Evolutionary conservation across 35 echinoderm and acorn worm genomes (phyloP).

Genomic region (Heliocidaris erythrogramma): DNA sequence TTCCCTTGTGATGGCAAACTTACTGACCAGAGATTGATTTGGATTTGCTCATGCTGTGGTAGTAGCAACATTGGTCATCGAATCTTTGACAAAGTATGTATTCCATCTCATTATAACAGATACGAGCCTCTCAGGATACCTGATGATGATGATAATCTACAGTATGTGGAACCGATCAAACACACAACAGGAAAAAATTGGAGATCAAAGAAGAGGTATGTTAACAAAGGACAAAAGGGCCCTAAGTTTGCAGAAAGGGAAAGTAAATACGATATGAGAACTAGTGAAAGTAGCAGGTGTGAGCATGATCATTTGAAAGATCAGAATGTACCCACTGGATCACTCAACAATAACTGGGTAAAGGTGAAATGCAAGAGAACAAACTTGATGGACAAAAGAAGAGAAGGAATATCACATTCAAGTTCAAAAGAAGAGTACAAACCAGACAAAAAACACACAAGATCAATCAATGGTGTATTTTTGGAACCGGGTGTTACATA

Average conservation of each 20-base stretch:
- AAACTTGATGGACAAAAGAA: not conserved
- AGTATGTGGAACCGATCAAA: not conserved
- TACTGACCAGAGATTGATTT: conserved; percentile 7
- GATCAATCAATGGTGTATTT: not conserved
- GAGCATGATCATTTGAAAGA: not conserved
- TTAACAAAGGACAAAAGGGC: not conserved
- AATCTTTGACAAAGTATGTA: conserved; percentile 17
- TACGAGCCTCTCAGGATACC: not conserved
- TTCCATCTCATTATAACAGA: conserved; percentile 23
- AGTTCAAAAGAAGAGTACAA: not conserved
- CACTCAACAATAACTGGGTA: not conserved
- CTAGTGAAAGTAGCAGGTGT: not conserved
- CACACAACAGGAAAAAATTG: not conserved
- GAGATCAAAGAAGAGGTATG: conserved; percentile 17
- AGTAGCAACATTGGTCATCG: conserved; percentile 3
- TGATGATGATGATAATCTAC: not conserved
- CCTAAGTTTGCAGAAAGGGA: not conserved
- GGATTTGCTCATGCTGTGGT: conserved; percentile 26
- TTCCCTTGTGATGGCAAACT: not conserved
- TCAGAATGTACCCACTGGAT: not conserved
- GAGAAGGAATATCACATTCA: not conserved
- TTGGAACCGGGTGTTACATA: not conserved
- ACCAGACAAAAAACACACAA: not conserved
- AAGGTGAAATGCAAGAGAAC: not conserved
- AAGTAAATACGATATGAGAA: too few relatives aligned